Evolutionary conservation across 2,888 invertebrate species (phyloP), one percentile per base, ranked within the genome.

Genomic region (Troilus luridus): DNA sequence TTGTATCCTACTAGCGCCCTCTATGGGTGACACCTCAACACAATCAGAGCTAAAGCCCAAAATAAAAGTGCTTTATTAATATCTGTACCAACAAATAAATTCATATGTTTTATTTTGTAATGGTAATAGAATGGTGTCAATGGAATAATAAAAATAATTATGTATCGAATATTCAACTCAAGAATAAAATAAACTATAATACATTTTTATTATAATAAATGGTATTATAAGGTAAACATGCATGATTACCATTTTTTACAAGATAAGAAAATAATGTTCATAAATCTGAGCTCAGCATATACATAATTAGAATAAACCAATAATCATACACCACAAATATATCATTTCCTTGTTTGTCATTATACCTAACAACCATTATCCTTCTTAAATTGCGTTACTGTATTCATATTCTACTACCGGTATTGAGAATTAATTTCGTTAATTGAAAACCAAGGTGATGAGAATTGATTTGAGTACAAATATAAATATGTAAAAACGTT

Each of bases 21-120:
- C 85, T 85, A 85, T 85, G 85, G 85, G 85, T 85, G 85, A 77
- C 72, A 77, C 27, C 19, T 77, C 12, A 41, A 41, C 41, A 77
- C 72, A 77, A 41, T 67, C 24, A 67, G 5, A 67, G 17, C 72
- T 77, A 19, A 17, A 27, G 72, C 14, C 72, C 17, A 17, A 77
- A 77, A 41, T 77, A 67, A 3, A 24, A 24, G 24, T 12, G 14
- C 6, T 64, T n/a, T n/a, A n/a, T 64, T n/a, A n/a, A 21, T 7
- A 62, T 62, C 7, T 19, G 19, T 21, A 62, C 7, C 19, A 62
- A 62, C 9, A 62, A n/a, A 9, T n/a, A 10, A 64, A 64, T 3
- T 64, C n/a, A 9, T 10, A 3, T n/a, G n/a, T 64, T 19, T 10
- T n/a, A n/a, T 10, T 64, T n/a, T 8, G 9, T n/a, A 64, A n/a